Percentiles rank a stretch among this genome's conserved stretches.
Evolutionary conservation across 30 jellyfish, hydroid and myxozoan genomes (phyloP).

Genomic region (Rhopilema esculentum): DNA sequence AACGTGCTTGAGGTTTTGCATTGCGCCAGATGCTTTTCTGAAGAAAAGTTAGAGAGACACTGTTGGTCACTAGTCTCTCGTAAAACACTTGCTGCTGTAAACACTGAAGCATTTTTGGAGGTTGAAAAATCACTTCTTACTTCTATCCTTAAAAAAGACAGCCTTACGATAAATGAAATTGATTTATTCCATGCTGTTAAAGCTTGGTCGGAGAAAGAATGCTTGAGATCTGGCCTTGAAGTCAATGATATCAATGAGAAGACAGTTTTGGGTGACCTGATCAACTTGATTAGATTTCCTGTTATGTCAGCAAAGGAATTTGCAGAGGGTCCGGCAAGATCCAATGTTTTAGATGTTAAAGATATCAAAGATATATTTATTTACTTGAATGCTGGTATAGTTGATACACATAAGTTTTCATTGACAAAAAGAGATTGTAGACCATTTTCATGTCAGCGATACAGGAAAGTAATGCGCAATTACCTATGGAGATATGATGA

Average conservation of each 20-base stretch:
- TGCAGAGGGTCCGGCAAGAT: slow-evolving; percentile 98
- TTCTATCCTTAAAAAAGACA: slow-evolving; percentile 63
- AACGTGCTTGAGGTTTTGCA: slow-evolving; percentile 91
- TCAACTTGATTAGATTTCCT: slow-evolving; percentile 86
- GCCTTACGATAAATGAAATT: slow-evolving; percentile 78
- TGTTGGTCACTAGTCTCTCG: slow-evolving; percentile 96
- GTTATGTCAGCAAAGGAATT: slow-evolving; percentile 97
- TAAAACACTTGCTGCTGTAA: slow-evolving; percentile 66
- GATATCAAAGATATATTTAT: slow-evolving; percentile 83
- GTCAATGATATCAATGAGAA: slow-evolving; percentile 59
- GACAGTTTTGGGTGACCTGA: slow-evolving; percentile 63
- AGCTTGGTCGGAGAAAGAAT: slow-evolving; percentile 90
- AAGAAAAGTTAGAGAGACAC: slow-evolving; percentile 87
- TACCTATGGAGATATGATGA: slow-evolving; percentile 98
- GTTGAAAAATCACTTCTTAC: slow-evolving; percentile 67
- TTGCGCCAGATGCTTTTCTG: slow-evolving; percentile 90
- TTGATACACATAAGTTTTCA: slow-evolving; percentile 59
- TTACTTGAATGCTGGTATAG: slow-evolving; percentile 84
- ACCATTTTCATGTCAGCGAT: slow-evolving; percentile 86
- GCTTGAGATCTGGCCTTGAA: slow-evolving; percentile 66
- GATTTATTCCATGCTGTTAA: slow-evolving; percentile 84
- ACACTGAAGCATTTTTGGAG: slow-evolving; percentile 82
- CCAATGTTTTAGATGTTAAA: slow-evolving; percentile 85
- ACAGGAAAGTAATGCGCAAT: slow-evolving; percentile 80
- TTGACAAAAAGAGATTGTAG: slow-evolving; percentile 56